Conservation (phyloP, 2,888 invertebrate genomes). For the Ophion costatus region DNA sequence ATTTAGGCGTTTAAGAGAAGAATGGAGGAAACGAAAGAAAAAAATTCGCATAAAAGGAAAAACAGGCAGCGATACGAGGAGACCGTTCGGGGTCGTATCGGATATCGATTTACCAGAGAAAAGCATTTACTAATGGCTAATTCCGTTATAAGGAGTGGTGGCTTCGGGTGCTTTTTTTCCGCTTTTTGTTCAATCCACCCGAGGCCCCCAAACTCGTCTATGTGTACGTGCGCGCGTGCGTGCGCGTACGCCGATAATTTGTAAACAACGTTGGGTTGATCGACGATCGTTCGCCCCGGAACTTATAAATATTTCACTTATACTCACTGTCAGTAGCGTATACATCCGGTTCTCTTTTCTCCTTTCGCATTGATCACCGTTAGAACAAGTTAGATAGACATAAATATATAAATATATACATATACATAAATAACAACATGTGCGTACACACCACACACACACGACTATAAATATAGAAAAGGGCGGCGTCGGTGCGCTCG, state of each 20-base stretch:
- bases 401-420: slow-evolving; percentile 1
- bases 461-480: not conserved
- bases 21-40: not conserved
- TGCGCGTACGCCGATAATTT: too few relatives aligned
- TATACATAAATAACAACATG: not conserved
- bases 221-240: too few relatives aligned
- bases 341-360: slow-evolving; percentile 13
- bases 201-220: not conserved
- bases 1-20: slow-evolving; percentile 2
- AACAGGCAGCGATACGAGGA: slow-evolving; percentile 36
- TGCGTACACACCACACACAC: not conserved
- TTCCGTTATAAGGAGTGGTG: slow-evolving; percentile 43
- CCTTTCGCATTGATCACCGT: slow-evolving; percentile 15
- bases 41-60: not conserved
- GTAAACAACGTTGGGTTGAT: too few relatives aligned
- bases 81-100: slow-evolving; percentile 44
- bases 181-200: not conserved
- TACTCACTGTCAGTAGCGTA: not conserved
- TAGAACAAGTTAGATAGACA: slow-evolving; percentile 23
- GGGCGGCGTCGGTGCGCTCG: slow-evolving; percentile 25
- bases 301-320: too few relatives aligned
- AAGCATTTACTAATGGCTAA: slow-evolving; percentile 63
- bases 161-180: not conserved
- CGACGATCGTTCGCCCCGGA: too few relatives aligned
- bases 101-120: slow-evolving; percentile 66